Evolutionary conservation across 2,888 invertebrate species (phyloP), one percentile per base, ranked within the genome.

Genomic region (Bugulina stolonifera): DNA sequence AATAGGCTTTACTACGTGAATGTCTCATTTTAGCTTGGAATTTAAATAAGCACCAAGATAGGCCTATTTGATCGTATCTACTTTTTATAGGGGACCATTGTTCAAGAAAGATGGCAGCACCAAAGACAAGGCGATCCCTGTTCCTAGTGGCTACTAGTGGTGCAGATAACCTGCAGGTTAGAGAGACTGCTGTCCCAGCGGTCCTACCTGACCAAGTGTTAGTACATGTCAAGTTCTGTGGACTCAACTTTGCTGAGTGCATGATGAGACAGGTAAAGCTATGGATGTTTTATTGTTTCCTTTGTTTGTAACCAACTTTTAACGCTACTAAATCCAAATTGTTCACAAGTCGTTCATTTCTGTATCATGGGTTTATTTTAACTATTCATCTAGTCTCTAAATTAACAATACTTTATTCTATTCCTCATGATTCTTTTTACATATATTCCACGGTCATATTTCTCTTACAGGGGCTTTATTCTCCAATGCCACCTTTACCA

Each of bases 201-300:
- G 70, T 70, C 25, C 10, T 5, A 23, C 35, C 22, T 5, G 54
- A 54, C 27, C 27, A 70, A 5, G 70, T 70, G 2, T 3, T 70
- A 5, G 32, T 70, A 5, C 5, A 54, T 25, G 52, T 70, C 23
- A 70, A 70, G 54, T 43, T 54, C 52, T 70, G 70, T 54, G 70
- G 70, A 10, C 54, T 70, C 23, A 70, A 70, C 32, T 70, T 70
- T 29, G 70, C 70, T 3, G 70, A 70, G 52, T n/a, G 10, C 70
- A 70, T 35, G 10, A 70, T 70, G 70, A 54, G 43, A 32, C 70
- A 70, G 70, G 70, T 43, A 3, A 35, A 52, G 5, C 22, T 43
- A 43, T 43, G 43, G 18, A 10, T 43, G 18, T 43, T 43, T 43
- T 43, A 43, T 43, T n/a, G n/a, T n/a, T n/a, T n/a, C n/a, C n/a